Percentiles rank a stretch among this genome's conserved stretches.
Conservation (phyloP, 37 sponge, comb jelly and placozoan genomes). For the Bolinopsis microptera region DNA sequence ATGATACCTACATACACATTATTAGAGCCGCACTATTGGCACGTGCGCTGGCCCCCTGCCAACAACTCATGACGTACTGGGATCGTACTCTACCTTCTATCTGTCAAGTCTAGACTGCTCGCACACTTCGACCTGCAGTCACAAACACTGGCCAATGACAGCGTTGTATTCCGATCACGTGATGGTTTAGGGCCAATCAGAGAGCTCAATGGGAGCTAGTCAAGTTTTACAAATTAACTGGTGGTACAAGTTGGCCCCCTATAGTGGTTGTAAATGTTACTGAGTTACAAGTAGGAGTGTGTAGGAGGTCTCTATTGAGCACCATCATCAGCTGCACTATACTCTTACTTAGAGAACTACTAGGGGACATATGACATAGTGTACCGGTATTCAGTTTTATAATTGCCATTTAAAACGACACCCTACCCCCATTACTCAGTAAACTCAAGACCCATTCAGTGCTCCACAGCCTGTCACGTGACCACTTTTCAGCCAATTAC, state of each 20-base stretch:
- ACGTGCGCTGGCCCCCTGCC: neutral
- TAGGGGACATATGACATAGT: neutral
- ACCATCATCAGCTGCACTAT: neutral
- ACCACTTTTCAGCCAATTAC: neutral
- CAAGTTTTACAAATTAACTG: conserved; percentile 12
- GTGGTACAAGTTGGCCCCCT: neutral
- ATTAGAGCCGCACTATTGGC: neutral
- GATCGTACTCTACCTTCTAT: neutral
- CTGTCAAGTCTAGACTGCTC: neutral
- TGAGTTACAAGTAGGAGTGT: neutral
- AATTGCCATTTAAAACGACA: neutral
- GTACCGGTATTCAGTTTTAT: neutral
- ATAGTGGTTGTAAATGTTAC: neutral
- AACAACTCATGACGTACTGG: neutral
- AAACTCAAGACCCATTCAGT: neutral
- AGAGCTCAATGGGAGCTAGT: neutral
- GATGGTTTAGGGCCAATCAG: neutral
- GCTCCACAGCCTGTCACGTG: neutral
- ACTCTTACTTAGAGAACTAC: neutral
- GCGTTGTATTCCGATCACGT: neutral
- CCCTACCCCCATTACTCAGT: neutral
- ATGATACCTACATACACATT: too few species aligned
- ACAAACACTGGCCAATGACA: neutral
- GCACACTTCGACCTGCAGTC: neutral
- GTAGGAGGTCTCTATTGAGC: neutral